Evolutionary conservation across 2,797 vertebrate species (phyloP).

Genomic region (Lacerta bilineata): DNA sequence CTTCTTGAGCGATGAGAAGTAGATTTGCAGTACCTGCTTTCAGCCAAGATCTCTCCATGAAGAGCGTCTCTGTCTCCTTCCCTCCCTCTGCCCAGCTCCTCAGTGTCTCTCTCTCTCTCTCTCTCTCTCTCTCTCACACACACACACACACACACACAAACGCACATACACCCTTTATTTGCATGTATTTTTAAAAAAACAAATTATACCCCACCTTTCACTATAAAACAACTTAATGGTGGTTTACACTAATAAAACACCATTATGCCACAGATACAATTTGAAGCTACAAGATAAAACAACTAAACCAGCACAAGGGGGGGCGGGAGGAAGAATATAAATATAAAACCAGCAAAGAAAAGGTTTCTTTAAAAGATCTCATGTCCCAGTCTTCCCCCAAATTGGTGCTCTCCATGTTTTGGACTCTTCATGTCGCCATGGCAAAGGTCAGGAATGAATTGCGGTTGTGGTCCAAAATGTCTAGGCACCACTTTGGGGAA

Average conservation of each 20-base stretch:
- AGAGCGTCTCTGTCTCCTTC: no score
- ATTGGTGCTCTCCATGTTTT: no score
- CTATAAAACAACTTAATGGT: background rate
- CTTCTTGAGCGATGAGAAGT: background rate
- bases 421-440: no score
- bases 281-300: background rate
- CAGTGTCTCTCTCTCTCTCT: no score
- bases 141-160: background rate
- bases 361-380: background rate
- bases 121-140: no score
- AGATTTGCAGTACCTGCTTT: background rate
- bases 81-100: background rate
- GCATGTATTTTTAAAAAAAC: background rate
- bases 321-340: no score
- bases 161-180: background rate
- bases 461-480: no score
- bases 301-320: background rate
- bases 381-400: no score
- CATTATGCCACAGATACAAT: background rate
- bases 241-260: background rate
- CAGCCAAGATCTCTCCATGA: background rate
- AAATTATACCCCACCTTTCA: background rate
- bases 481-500: no score
- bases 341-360: no score
- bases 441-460: no score